phyloP scores from a whole-genome alignment of 1,140 invertebrate genomes.

The Heliconius himera region DNA sequence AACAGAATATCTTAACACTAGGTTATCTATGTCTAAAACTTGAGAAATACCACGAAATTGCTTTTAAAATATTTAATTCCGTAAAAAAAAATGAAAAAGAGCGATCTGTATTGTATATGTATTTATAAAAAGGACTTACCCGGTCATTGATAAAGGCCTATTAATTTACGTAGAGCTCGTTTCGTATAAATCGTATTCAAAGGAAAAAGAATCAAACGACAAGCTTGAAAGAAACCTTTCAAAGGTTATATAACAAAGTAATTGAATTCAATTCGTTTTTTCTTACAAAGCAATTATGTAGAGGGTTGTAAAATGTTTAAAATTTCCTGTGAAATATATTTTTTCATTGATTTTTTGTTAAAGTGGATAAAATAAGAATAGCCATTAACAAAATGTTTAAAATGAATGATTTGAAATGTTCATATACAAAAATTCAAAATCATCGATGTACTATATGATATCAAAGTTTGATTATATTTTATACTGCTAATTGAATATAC shows the following conservation, averaged over 20 bases:
- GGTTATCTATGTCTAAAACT: too few species aligned
- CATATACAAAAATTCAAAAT: too few species aligned
- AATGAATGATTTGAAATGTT: too few species aligned
- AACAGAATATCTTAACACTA: too few species aligned
- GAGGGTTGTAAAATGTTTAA: neutral
- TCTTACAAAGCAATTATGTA: constrained; percentile 8
- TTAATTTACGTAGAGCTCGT: neutral
- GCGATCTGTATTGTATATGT: neutral
- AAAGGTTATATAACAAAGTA: neutral
- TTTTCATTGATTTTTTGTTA: neutral
- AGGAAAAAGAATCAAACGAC: constrained; percentile 12
- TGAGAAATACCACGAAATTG: too few species aligned
- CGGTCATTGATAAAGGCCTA: neutral
- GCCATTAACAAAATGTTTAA: too few species aligned
- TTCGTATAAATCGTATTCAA: constrained; percentile 2
- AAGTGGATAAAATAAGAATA: neutral
- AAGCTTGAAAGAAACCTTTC: neutral
- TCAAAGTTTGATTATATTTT: too few species aligned
- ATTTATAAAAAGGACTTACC: neutral
- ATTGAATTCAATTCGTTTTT: constrained; percentile 1
- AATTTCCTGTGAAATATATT: neutral
- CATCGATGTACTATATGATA: too few species aligned
- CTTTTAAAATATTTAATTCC: too few species aligned
- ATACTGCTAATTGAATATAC: too few species aligned
- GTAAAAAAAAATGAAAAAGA: too few species aligned